phyloP scores from a whole-genome alignment of 35 echinoderm and acorn worm genomes.

The Anneissia japonica region DNA sequence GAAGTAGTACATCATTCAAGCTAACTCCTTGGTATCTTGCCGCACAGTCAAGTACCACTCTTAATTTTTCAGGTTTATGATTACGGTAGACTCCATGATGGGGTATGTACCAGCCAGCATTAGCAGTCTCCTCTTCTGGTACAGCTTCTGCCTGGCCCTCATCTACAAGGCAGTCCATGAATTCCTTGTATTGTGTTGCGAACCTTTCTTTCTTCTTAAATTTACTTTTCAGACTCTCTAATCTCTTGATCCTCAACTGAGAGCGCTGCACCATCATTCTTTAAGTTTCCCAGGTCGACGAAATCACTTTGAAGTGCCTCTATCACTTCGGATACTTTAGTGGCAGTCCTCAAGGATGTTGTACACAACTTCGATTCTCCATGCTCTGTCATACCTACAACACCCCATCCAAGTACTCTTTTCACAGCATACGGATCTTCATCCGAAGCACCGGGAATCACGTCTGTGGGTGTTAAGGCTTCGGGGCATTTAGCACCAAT shows the following conservation, averaged over 20 bases:
- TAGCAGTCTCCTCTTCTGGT: not conserved
- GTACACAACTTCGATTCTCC: not conserved
- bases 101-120: slow-evolving; percentile 39
- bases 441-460: not conserved
- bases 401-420: not conserved
- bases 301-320: not conserved
- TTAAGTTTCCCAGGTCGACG: too few relatives aligned
- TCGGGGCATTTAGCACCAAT: not conserved
- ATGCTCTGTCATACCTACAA: not conserved
- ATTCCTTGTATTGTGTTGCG: slow-evolving; percentile 18
- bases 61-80: not conserved
- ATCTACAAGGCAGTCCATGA: slow-evolving; percentile 5
- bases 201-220: not conserved
- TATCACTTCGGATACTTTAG: slow-evolving; percentile 42
- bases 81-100: not conserved
- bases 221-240: slow-evolving; percentile 11
- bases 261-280: too few relatives aligned
- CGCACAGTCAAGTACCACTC: not conserved
- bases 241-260: slow-evolving; percentile 9
- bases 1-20: slow-evolving; percentile 6
- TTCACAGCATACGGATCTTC: not conserved
- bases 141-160: slow-evolving; percentile 15
- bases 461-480: not conserved
- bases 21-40: not conserved
- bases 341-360: not conserved